phyloP scores from a whole-genome alignment of 2,797 vertebrate genomes.

The Tapera naevia region DNA sequence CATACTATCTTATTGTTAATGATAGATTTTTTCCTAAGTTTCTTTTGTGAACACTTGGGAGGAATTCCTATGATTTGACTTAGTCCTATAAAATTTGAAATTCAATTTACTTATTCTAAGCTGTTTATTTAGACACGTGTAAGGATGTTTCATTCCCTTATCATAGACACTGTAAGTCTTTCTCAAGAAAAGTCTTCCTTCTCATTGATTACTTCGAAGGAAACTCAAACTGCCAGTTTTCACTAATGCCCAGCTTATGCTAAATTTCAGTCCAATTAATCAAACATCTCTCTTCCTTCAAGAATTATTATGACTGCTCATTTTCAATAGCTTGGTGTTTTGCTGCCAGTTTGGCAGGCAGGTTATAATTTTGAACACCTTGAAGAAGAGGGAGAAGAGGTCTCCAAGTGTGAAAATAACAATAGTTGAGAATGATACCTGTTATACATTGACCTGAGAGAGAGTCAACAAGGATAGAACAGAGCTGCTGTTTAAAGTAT shows the following conservation, averaged over 20 bases:
- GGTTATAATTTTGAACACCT: neutral
- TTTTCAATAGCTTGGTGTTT: neutral
- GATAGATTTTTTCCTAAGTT: neutral
- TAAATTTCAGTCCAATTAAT: neutral
- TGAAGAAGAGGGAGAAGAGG: neutral
- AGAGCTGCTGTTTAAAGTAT: neutral
- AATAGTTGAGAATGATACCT: neutral
- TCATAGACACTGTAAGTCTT: neutral
- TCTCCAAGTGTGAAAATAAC: neutral
- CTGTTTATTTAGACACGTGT: neutral
- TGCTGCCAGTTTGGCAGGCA: neutral
- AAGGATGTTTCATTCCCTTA: neutral
- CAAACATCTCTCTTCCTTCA: neutral
- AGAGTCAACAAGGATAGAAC: neutral
- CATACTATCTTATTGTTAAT: neutral
- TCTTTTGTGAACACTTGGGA: neutral
- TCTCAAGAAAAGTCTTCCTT: neutral
- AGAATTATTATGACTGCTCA: neutral
- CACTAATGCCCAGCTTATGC: neutral
- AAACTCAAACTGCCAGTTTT: neutral
- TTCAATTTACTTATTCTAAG: neutral
- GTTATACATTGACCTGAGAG: neutral
- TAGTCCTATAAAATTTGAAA: neutral
- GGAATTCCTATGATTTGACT: neutral
- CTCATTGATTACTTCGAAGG: neutral